A percentile compares a stretch with the other conserved stretches of the same genome.
phyloP scores from a whole-genome alignment of 2,888 invertebrate species.

The Crepidodera aurea region DNA sequence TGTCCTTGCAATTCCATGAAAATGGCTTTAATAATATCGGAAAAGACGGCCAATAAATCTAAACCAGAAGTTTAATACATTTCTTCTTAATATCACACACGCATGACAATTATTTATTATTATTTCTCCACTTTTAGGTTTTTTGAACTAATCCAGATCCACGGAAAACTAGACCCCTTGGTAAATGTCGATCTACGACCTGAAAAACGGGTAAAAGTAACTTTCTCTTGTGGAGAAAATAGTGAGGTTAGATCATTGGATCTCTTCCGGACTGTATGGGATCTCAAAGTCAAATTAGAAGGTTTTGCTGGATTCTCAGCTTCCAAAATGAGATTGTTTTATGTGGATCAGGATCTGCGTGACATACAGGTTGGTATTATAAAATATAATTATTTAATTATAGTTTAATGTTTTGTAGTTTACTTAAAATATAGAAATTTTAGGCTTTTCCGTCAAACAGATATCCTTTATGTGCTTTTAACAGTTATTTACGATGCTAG shows the following conservation, averaged over 20 bases:
- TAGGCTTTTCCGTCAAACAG: too few relatives aligned
- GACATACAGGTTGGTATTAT: slow-evolving; percentile 60
- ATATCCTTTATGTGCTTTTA: too few relatives aligned
- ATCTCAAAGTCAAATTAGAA: slow-evolving; percentile 82
- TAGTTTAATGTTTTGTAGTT: too few relatives aligned
- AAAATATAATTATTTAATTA: too few relatives aligned
- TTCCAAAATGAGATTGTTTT: slow-evolving; percentile 87
- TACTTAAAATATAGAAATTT: too few relatives aligned
- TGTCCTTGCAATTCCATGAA: too few relatives aligned
- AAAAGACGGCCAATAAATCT: too few relatives aligned
- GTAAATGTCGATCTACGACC: slow-evolving; percentile 88
- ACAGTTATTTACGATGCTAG: too few relatives aligned
- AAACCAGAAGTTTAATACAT: too few relatives aligned
- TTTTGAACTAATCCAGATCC: slow-evolving; percentile 80
- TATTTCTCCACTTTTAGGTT: slow-evolving; percentile 78
- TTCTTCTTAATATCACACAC: too few relatives aligned
- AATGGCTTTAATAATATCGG: too few relatives aligned
- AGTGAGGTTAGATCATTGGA: slow-evolving; percentile 79
- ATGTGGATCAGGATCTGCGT: slow-evolving; percentile 82
- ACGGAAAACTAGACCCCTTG: slow-evolving; percentile 90
- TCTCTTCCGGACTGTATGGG: slow-evolving; percentile 82
- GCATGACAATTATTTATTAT: too few relatives aligned
- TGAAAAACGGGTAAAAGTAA: slow-evolving; percentile 86
- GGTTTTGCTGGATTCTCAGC: slow-evolving; percentile 82
- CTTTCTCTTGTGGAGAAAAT: slow-evolving; percentile 80